Base-by-base conservation (phyloP, 2,113 vertebrate species). In the Nicator chloris region DNA sequence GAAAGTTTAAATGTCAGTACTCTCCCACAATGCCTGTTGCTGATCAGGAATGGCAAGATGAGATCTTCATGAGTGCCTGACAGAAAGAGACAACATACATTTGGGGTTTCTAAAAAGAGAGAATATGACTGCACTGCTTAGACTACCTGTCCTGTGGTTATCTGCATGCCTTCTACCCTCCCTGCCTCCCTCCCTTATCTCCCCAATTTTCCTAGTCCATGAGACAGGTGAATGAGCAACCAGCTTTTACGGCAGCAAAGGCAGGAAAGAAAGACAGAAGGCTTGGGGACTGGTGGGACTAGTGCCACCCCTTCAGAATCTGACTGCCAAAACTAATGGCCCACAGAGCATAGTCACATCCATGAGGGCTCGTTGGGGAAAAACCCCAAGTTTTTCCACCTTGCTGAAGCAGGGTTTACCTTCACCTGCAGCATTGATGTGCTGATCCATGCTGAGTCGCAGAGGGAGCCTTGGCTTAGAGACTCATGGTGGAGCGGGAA, bases 281-380 rank as follows among this genome's bases (percentile, higher is more conserved):
- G 31, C 13, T 50, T 54, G 13, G 15, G 37, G 35, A 9, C 4
- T 13, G 11, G 18, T 49, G 44, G 39, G 14, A 81, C 49, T 37
- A 8, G 6, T 39, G 27, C 42, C 51, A 21, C 5, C 6, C 8
- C 27, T 84, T 90, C 45, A 30, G 37, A 53, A 70, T 6, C 6
- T 20, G 69, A 28, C 22, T 80, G 33, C 10, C n/a, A 72, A 69
- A 91, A 60, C 4, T 13, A 68, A 31, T 4, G 19, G 8, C 15
- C 15, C 27, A 27, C 10, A 50, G 14, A 59, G 10, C 22, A 39
- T 2, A 45, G 2, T 1, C 5, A 1, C 6, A 11, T 26, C 22
- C 22, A 33, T 82, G 56, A 51, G 49, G 16, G 33, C 18, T 42
- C 47, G 0, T 60, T 39, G 37, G 26, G n/a, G n/a, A n/a, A n/a